Percentiles rank a stretch among this genome's conserved stretches.
These are phyloP conservation scores for Aphrophora alni DNA, from an alignment of 2,888 invertebrate species.

Conservation along the genomic window DNA sequence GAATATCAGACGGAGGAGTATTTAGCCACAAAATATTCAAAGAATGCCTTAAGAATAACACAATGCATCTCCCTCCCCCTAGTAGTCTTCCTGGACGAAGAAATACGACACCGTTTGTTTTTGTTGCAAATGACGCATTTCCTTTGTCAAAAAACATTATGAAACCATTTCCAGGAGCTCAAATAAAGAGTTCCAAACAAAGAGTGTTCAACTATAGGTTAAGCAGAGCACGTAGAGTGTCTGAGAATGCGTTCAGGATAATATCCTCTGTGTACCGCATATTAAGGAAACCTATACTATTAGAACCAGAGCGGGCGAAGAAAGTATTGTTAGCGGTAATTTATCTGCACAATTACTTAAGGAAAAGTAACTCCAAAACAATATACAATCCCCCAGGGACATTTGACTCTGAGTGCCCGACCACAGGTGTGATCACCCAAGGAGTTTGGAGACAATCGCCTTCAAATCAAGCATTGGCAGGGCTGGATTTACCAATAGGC, in stretches of 20 bases:
- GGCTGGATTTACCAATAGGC: too few relatives aligned
- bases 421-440: not conserved
- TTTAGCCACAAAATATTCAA: constrained; percentile 35
- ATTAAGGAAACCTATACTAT: not conserved
- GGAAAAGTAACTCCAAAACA: not conserved
- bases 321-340: not conserved
- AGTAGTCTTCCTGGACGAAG: constrained; percentile 28
- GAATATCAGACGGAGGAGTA: constrained; percentile 50
- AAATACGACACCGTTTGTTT: constrained; percentile 37
- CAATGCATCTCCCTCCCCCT: constrained; percentile 22
- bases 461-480: too few relatives aligned
- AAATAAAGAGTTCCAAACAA: not conserved
- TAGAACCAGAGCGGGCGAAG: not conserved
- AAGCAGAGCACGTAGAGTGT: not conserved
- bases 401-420: not conserved
- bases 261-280: not conserved
- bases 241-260: not conserved
- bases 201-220: not conserved
- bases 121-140: constrained; percentile 49
- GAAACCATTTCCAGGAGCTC: not conserved
- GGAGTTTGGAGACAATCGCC: not conserved
- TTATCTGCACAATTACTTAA: not conserved
- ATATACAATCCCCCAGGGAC: not conserved
- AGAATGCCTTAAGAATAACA: constrained; percentile 26
- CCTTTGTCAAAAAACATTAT: constrained; percentile 16